Conservation (phyloP, 2,888 invertebrate genomes). For the Apamea epomidion region DNA sequence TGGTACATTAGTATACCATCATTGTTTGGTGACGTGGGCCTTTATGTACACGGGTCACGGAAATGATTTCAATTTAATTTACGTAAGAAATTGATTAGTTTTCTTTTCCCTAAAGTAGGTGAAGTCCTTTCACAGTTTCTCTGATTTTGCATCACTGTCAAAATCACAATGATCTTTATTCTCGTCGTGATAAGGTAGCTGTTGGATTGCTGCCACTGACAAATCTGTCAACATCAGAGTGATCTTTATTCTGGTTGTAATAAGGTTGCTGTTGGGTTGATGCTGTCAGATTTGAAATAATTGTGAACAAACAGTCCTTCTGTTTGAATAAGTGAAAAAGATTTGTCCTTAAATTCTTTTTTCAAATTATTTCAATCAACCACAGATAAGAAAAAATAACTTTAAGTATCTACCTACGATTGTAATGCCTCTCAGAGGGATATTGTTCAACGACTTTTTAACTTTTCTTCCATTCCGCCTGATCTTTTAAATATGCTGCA, state of each 20-base stretch:
- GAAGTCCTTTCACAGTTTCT: background rate
- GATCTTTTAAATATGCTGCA: constrained; percentile 26
- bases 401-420: background rate
- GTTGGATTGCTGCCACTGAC: background rate
- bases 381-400: background rate
- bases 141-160: background rate
- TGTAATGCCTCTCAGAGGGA: no score
- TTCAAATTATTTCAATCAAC: constrained; percentile 19
- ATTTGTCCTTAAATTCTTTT: background rate
- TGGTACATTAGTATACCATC: constrained; percentile 12
- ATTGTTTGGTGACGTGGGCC: background rate
- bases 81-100: constrained; percentile 12
- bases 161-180: background rate
- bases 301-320: background rate
- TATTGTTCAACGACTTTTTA: background rate
- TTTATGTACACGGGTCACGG: background rate
- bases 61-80: constrained; percentile 17
- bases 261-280: background rate
- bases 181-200: background rate
- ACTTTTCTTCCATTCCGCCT: background rate
- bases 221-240: background rate
- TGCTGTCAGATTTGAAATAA: background rate
- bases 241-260: background rate
- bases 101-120: background rate
- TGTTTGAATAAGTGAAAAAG: background rate